Conservation (phyloP, 2,797 vertebrate species). For the Alfaro cultratus region DNA sequence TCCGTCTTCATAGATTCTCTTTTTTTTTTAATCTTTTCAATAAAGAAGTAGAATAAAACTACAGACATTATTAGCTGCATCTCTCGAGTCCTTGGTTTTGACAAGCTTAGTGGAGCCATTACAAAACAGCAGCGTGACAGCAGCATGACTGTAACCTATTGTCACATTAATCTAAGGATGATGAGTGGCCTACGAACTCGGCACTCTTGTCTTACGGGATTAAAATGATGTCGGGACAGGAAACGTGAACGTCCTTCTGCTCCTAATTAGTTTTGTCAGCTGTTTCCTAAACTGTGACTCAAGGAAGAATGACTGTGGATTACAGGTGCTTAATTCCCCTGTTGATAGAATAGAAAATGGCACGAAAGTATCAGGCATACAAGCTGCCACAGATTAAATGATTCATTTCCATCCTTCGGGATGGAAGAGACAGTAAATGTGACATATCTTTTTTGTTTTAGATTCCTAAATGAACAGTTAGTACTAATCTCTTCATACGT, state of each 20-base stretch:
- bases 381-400: not conserved
- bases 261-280: slow-evolving; percentile 55
- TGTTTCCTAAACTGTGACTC: slow-evolving; percentile 30
- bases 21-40: not conserved
- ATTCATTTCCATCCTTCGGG: not conserved
- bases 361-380: not conserved
- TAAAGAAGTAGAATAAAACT: not conserved
- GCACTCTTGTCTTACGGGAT: slow-evolving; percentile 53
- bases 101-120: slow-evolving; percentile 5
- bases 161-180: slow-evolving; percentile 66
- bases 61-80: not conserved
- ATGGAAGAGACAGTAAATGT: not conserved
- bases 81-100: slow-evolving; percentile 19
- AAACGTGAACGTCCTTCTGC: slow-evolving; percentile 58
- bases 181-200: slow-evolving; percentile 44
- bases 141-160: slow-evolving; percentile 38
- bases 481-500: not conserved
- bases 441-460: not conserved
- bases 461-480: not conserved
- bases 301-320: slow-evolving; percentile 22
- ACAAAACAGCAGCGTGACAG: slow-evolving; percentile 24
- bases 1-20: not conserved
- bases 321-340: slow-evolving; percentile 8
- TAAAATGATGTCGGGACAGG: slow-evolving; percentile 58
- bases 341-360: not conserved